Base-by-base conservation (phyloP, 2,888 invertebrate genomes). In the Plutella xylostella region DNA sequence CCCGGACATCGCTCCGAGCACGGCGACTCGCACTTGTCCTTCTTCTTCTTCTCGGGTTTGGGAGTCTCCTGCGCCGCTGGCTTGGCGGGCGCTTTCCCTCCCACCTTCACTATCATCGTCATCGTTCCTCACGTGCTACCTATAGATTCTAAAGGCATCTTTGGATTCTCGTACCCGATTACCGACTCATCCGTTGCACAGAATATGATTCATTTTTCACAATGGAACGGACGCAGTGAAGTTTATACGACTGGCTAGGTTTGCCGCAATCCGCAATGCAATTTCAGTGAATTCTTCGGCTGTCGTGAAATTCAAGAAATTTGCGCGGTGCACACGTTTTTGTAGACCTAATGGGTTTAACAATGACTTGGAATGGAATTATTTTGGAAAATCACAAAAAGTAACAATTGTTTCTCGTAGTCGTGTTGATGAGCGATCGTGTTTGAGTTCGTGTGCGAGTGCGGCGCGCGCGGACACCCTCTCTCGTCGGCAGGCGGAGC, bases 81-180 rank as follows among this genome's bases (percentile, higher is more conserved):
- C 35, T 31, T 34, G 50, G 56, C 67, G 51, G 74, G 69, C 58
- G 65, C 54, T 56, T 80, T 82, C 43, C 70, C 74, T 52, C 72
- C 75, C 63, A 77, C 70, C 60, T 82, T 82, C 46, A 82, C 61
- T 57, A 82, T 75, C 82, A 83, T 83, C 51, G 65, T 68, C 42
- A 28, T 28, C 11, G 28, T 6, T 28, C n/a, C 28, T 12, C 28
- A n/a, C n/a, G n/a, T n/a, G n/a, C n/a, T n/a, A n/a, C n/a, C n/a
- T n/a, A n/a, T n/a, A n/a, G n/a, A n/a, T n/a, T n/a, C n/a, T n/a
- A n/a, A n/a, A n/a, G 33, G 14, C 33, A 33, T 14, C 33, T 14
- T 33, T 17, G 3, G 14, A 1, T n/a, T 11, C 33, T 17, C 33
- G 15, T 33, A 17, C 15, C 15, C n/a, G 14, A 14, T n/a, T 9